Evolutionary conservation across 2,888 invertebrate genomes (phyloP).

Genomic region (Tholera decimalis): DNA sequence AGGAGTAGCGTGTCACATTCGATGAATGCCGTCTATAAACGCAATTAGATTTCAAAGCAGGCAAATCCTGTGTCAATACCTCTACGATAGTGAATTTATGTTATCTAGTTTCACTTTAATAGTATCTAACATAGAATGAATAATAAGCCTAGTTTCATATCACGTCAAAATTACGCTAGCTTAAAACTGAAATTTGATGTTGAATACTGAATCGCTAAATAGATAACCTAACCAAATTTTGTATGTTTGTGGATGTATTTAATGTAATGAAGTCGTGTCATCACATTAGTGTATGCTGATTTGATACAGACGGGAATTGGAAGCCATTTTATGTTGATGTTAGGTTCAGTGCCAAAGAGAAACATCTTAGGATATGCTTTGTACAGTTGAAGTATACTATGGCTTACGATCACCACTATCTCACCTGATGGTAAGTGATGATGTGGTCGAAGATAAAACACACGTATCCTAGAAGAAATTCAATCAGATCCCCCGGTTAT

Average conservation of each 20-base stretch:
- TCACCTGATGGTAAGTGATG: no score
- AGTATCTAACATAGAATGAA: not conserved
- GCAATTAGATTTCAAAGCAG: constrained; percentile 3
- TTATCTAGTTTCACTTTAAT: constrained; percentile 13
- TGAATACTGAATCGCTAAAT: not conserved
- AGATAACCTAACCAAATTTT: not conserved
- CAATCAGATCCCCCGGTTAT: no score
- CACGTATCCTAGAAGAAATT: no score
- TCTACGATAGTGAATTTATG: not conserved
- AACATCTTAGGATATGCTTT: no score
- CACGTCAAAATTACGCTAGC: constrained; percentile 8
- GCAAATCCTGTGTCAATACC: not conserved
- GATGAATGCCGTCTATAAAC: not conserved
- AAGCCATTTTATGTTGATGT: not conserved
- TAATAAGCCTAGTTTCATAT: constrained; percentile 2
- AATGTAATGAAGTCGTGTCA: not conserved
- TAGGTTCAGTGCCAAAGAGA: no score
- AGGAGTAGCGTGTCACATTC: not conserved
- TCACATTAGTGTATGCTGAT: not conserved
- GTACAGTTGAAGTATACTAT: no score
- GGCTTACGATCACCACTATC: no score
- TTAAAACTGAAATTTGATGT: not conserved
- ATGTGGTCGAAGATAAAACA: no score
- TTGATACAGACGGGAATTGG: not conserved
- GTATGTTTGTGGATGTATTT: not conserved